Conservation (phyloP, 2,797 vertebrate genomes). For the Paratrypauchen microcephalus region DNA sequence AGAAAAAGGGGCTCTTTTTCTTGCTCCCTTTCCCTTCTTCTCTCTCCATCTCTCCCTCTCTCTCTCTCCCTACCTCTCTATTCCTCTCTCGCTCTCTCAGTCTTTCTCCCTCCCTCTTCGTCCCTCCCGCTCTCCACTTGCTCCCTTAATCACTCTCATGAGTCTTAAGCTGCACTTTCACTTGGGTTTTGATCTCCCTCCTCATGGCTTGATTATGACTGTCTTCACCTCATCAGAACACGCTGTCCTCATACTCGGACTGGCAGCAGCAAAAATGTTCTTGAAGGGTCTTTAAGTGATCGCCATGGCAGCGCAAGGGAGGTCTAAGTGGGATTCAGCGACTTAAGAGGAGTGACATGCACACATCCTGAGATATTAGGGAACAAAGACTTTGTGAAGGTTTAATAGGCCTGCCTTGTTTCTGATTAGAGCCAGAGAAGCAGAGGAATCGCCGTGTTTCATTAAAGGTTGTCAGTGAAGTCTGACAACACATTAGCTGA, state of each 20-base stretch:
- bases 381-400: conserved; percentile 43
- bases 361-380: conserved; percentile 41
- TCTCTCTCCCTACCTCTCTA: too few relatives aligned
- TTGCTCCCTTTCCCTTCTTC: too few relatives aligned
- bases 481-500: conserved; percentile 47
- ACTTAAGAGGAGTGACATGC: conserved; percentile 46
- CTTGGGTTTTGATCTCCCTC: conserved; percentile 39
- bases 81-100: too few relatives aligned
- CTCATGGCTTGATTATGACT: conserved; percentile 46
- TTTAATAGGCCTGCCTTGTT: conserved; percentile 53
- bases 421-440: conserved; percentile 54
- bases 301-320: conserved; percentile 22
- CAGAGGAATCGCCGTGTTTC: conserved; percentile 54
- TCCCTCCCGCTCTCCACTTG: background rate
- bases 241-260: conserved; percentile 53
- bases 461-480: conserved; percentile 54
- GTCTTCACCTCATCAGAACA: conserved; percentile 31
- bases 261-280: conserved; percentile 43
- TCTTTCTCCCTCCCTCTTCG: too few relatives aligned
- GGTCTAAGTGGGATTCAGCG: conserved; percentile 39
- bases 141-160: conserved; percentile 27
- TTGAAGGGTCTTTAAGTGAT: conserved; percentile 47
- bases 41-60: too few relatives aligned
- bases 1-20: too few relatives aligned
- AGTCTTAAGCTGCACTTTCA: conserved; percentile 26